A percentile compares a stretch with the other conserved stretches of the same genome.
Evolutionary conservation across 2,888 invertebrate species (phyloP).

Genomic region (Cephus pygmeus): DNA sequence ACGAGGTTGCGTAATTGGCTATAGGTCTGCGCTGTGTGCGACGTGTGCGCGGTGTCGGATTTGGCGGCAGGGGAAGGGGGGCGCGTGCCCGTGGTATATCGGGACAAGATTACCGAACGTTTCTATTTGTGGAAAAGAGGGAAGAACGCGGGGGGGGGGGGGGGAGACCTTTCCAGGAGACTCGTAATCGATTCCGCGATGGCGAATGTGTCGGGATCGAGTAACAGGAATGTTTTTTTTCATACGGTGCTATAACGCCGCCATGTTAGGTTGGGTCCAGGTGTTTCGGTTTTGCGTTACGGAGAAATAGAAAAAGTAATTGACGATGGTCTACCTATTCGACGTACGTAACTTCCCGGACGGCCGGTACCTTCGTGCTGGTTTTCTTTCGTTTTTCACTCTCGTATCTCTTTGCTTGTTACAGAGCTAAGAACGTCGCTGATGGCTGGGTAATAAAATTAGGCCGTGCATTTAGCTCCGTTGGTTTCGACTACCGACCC

Average conservation of each 20-base stretch:
- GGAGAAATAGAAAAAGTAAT: not conserved
- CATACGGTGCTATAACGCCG: not conserved
- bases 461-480: not conserved
- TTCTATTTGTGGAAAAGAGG: not conserved
- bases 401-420: not conserved
- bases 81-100: conserved; percentile 17
- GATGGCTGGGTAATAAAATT: not conserved
- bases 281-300: not conserved
- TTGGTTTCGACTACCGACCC: not conserved
- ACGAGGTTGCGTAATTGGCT: not conserved
- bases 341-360: not conserved
- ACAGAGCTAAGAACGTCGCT: not conserved
- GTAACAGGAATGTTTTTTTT: not conserved
- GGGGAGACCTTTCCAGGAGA: not conserved
- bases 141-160: not conserved
- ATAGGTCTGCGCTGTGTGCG: not conserved
- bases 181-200: conserved; percentile 7
- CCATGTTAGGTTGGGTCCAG: not conserved
- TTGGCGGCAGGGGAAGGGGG: not conserved
- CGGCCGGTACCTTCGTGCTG: not conserved
- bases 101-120: conserved; percentile 10
- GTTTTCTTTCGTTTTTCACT: conserved; percentile 3
- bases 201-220: not conserved
- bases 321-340: not conserved
- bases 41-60: not conserved